Evolutionary conservation across 2,797 vertebrate genomes (phyloP).

Genomic region (Telmatherina bonti): DNA sequence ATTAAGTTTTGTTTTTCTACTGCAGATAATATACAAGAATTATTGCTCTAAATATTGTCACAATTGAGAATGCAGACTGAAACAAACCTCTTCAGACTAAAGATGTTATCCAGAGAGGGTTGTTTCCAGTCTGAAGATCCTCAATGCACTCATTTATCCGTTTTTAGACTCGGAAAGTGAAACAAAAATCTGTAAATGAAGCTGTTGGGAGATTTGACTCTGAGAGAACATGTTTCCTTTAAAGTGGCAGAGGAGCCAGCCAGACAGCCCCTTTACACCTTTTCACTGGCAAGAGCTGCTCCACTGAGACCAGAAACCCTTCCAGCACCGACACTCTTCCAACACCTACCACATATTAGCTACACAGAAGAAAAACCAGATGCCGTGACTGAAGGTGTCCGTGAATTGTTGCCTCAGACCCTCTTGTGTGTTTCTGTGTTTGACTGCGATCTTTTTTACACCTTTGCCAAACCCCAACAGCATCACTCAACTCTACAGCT

Average conservation of each 20-base stretch:
- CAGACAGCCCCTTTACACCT: not conserved
- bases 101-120: slow-evolving; percentile 6
- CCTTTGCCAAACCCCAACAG: slow-evolving; percentile 38
- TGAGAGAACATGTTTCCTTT: slow-evolving; percentile 12
- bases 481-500: slow-evolving; percentile 36
- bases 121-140: not conserved
- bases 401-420: not conserved
- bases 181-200: slow-evolving; percentile 12
- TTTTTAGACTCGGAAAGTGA: slow-evolving; percentile 11
- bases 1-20: not conserved
- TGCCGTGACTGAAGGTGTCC: slow-evolving; percentile 21
- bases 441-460: slow-evolving; percentile 12
- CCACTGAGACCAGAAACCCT: slow-evolving; percentile 29
- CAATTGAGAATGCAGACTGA: not conserved
- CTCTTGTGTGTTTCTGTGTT: slow-evolving; percentile 9
- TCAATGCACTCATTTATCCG: not conserved
- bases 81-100: not conserved
- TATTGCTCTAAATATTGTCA: slow-evolving; percentile 17
- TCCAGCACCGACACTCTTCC: slow-evolving; percentile 5
- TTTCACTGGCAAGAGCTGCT: slow-evolving; percentile 25
- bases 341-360: slow-evolving; percentile 26
- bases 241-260: slow-evolving; percentile 11
- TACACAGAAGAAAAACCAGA: slow-evolving; percentile 30
- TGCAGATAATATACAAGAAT: not conserved
- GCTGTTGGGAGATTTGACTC: not conserved